Conservation (phyloP, 2,113 vertebrate species). For the Poeciliopsis retropinna region DNA sequence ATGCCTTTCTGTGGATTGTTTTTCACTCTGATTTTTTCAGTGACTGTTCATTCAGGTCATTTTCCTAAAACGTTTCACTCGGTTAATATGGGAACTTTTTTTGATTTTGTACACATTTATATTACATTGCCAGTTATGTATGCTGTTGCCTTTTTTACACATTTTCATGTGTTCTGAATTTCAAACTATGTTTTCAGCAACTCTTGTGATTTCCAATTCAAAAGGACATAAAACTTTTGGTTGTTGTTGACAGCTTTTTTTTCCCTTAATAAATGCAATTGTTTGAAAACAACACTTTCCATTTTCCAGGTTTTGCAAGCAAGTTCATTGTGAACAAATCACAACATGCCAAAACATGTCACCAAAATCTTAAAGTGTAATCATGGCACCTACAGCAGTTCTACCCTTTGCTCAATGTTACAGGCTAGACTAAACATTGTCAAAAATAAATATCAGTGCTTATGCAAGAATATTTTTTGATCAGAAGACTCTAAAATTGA, state of each 20-base stretch:
- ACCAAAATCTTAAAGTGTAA: neutral
- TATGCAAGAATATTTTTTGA: too few relatives aligned
- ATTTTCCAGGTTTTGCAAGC: neutral
- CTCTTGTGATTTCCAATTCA: neutral
- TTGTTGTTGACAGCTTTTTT: too few relatives aligned
- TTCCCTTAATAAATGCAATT: neutral
- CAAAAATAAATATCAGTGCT: neutral
- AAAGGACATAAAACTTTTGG: neutral
- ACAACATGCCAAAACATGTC: neutral
- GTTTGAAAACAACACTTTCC: neutral
- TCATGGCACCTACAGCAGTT: too few relatives aligned
- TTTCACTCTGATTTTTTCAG: neutral
- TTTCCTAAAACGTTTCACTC: too few relatives aligned
- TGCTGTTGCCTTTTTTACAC: neutral
- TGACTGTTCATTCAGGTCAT: neutral
- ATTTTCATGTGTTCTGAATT: neutral
- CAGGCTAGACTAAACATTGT: neutral
- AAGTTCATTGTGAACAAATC: neutral
- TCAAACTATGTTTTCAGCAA: neutral
- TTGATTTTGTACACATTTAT: too few relatives aligned
- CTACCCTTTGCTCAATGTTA: neutral
- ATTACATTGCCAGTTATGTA: neutral
- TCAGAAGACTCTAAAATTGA: too few relatives aligned
- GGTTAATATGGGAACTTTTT: too few relatives aligned
- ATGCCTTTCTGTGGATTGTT: conserved; percentile 6